Base-by-base conservation (phyloP, 1,140 invertebrate genomes). In the Octopus bimaculoides region DNA sequence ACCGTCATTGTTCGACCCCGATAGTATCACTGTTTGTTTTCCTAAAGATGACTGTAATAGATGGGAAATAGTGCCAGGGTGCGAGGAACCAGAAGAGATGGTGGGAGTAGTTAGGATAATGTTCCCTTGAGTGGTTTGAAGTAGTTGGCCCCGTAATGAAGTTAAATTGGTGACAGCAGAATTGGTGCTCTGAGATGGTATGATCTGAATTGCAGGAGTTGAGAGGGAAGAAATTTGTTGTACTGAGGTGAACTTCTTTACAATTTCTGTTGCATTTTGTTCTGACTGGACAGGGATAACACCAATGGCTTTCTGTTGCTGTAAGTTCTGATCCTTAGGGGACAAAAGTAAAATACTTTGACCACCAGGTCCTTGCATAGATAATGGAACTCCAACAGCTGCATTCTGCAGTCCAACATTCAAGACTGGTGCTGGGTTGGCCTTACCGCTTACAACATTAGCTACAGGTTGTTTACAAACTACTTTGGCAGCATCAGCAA, bases 21-120 rank as follows among this genome's bases (percentile, higher is more conserved):
- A 41, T 41, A 41, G 1, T 41, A 41, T 41, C 26, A 41, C 26
- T 41, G 26, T 41, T 41, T 71, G 66, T n/a, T 71, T 71, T n/a
- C 26, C 26, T 71, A 71, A 71, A n/a, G 66, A 71, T n/a, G 66
- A 71, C 5, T 71, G 66, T 20, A 71, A 71, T n/a, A 71, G 66
- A n/a, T 71, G 66, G 26, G 66, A n/a, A 20, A 71, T 71, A 71
- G 17, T 71, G 17, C 66, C 66, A n/a, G 66, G 1, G 56, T 71
- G 14, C 1, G 17, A 8, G 66, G 14, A 6, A 71, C 66, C 6
- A 20, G 14, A 71, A 5, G 7, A 12, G 66, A 6, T 6, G 66
- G 5, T n/a, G 4, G 66, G 26, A 41, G 26, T 41, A 0, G 66
- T 71, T 71, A 71, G 66, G 26, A 71, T 71, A n/a, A 71, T 71